These are phyloP conservation scores for Andricus grossulariae DNA, from an alignment of 1,140 invertebrate genomes.

Conservation along the genomic window DNA sequence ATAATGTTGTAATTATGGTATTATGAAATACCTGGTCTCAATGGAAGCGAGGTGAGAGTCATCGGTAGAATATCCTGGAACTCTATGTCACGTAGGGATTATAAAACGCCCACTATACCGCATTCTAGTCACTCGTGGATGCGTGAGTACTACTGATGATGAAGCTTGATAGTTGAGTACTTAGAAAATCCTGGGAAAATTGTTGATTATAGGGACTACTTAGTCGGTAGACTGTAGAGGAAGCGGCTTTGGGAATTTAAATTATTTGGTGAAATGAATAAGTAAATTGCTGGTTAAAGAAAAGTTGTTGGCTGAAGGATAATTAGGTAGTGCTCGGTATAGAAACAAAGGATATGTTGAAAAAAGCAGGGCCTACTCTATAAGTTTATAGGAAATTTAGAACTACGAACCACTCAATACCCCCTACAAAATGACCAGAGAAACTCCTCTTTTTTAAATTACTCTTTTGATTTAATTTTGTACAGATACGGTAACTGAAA, in stretches of 20 bases:
- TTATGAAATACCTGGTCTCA: not conserved
- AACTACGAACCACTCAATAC: too few relatives aligned
- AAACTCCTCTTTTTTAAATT: too few relatives aligned
- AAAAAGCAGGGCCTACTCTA: too few relatives aligned
- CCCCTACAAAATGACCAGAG: too few relatives aligned
- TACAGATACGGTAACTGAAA: too few relatives aligned
- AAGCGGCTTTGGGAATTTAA: not conserved
- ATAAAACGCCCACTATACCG: slow-evolving; percentile 55
- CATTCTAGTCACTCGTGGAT: slow-evolving; percentile 54
- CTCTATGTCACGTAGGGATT: slow-evolving; percentile 50
- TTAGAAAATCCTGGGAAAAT: slow-evolving; percentile 23
- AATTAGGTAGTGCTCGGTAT: not conserved
- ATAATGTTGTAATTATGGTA: not conserved
- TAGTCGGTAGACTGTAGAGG: not conserved
- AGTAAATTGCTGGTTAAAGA: not conserved
- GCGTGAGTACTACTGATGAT: slow-evolving; percentile 33
- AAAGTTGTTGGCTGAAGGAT: not conserved
- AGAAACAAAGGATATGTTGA: too few relatives aligned
- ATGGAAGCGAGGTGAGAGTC: slow-evolving; percentile 44
- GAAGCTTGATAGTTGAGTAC: slow-evolving; percentile 1
- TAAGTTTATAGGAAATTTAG: too few relatives aligned
- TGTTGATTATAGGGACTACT: not conserved
- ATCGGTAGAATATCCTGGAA: slow-evolving; percentile 52
- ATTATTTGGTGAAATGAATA: not conserved
- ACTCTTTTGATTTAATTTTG: too few relatives aligned